Conservation (phyloP, 2,113 vertebrate genomes). For the Ovibos moschatus region DNA sequence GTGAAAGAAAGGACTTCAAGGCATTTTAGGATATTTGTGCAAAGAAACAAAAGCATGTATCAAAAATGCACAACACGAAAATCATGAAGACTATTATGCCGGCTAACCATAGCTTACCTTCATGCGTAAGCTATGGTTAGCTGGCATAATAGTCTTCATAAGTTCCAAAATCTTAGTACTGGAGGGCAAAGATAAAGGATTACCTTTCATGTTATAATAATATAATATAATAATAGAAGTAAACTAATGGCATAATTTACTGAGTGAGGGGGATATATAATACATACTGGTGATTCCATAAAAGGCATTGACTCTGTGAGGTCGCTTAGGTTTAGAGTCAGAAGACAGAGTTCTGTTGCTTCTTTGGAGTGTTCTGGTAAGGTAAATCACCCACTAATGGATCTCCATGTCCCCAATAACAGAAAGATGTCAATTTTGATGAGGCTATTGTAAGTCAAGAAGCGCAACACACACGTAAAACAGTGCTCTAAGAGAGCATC, state of each 20-base stretch:
- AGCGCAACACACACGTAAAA: background rate
- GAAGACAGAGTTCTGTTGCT: background rate
- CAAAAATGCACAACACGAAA: background rate
- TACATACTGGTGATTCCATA: background rate
- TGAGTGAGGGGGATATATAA: background rate
- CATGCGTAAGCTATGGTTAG: too few relatives aligned
- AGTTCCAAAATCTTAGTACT: background rate
- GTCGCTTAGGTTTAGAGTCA: background rate
- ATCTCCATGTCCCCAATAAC: background rate
- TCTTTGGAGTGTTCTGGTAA: background rate
- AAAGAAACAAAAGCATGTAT: background rate
- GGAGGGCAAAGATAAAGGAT: background rate
- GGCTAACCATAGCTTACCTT: background rate
- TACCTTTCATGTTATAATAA: background rate
- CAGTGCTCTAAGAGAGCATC: background rate
- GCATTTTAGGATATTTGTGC: background rate
- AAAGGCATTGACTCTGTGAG: background rate
- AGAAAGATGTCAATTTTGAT: background rate
- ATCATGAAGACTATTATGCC: background rate
- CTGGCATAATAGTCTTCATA: background rate
- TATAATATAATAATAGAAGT: background rate
- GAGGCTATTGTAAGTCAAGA: background rate
- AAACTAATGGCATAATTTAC: background rate
- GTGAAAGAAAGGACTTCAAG: background rate
- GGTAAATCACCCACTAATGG: background rate